Base-by-base conservation (phyloP, 2,113 vertebrate genomes). In the Raja brachyura region DNA sequence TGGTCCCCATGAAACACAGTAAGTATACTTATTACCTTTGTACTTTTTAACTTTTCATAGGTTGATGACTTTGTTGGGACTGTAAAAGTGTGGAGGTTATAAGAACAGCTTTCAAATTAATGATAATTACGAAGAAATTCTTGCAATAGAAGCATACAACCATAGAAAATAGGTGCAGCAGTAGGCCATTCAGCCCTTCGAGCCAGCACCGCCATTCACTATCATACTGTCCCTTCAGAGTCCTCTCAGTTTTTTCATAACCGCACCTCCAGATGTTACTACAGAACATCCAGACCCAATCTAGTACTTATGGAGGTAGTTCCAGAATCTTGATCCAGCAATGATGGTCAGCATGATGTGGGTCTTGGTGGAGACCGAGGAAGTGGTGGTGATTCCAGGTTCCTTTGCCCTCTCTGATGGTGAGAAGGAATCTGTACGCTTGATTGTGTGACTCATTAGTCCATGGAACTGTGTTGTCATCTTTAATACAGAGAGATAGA, bases 1-100 rank as follows among this genome's bases (percentile, higher is more conserved):
- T 98, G 61, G 98, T 99, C 83, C 99, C 99, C 20, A 95, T 97
- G 85, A 98, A 98, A 94, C 98, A 99, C 95, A 96, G 99, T 99
- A 98, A 94, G 98, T 95, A 88, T 93, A 54, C 13, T 25, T 33
- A 16, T 61, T 31, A 73, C 70, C 18, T 86, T 59, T 88, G 2
- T 66, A 59, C 83, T 66, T 88, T 88, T 18, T 14, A 31, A 56
- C 31, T 59, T 7, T 88, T 86, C 14, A 5, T 66, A 7, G n/a
- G 83, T 28, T 31, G n/a, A n/a, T 88, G 59, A 31, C 5, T 7
- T 75, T 61, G 9, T 61, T 61, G 5, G 54, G 56, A 61, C 56
- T 86, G 20, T 59, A 5, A 7, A 63, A 31, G 56, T 31, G n/a
- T 6, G 13, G 1, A 88, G 59, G 25, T n/a, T 63, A n/a, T 88